Base-by-base conservation (phyloP, 2,888 invertebrate species). In the Pammene fasciana region DNA sequence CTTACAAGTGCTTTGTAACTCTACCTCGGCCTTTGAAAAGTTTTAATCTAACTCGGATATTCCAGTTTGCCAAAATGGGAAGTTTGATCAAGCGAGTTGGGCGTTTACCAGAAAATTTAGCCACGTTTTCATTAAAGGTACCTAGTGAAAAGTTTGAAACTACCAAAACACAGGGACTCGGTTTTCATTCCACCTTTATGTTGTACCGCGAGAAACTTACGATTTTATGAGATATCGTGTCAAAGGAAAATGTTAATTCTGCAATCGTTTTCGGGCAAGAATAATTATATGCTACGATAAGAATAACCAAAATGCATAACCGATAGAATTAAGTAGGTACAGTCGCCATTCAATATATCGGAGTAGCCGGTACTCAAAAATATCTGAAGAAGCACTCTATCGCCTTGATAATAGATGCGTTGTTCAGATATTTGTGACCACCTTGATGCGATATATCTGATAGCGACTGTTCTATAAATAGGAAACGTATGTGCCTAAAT, bases 21-120 rank as follows among this genome's bases (percentile, higher is more conserved):
- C 36, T 45, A 56, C 48, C 62, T 64, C 57, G 64, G 50, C 64
- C 56, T 68, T 64, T 64, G 64, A 64, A 18, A 57, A 64, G 50
- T 68, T 68, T 50, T 52, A 64, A 62, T 68, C 64, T 64, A 55
- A 64, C 57, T 52, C 26, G 34, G 43, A 64, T 57, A 68, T 64
- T 57, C 68, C 14, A 56, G 57, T 43, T 56, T 68, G 5, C 55
- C 45, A 56, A 59, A 59, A 59, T 66, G 36, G 36, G 56, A 65
- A 65, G 56, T 65, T 65, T 65, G 64, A 65, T 55, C 55, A 56
- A 54, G 46, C 46, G 18, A 43, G 55, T 65, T 36, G 46, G 56
- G 46, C 56, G 55, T 65, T 65, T 56, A 65, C 65, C 55, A 56
- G 38, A 56, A 56, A 56, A 55, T 56, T 26, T 14, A 45, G 43